Percentiles rank a stretch among this genome's conserved stretches.
phyloP scores from a whole-genome alignment of 2,797 vertebrate genomes.

The Cryptoblepharus egeriae region DNA sequence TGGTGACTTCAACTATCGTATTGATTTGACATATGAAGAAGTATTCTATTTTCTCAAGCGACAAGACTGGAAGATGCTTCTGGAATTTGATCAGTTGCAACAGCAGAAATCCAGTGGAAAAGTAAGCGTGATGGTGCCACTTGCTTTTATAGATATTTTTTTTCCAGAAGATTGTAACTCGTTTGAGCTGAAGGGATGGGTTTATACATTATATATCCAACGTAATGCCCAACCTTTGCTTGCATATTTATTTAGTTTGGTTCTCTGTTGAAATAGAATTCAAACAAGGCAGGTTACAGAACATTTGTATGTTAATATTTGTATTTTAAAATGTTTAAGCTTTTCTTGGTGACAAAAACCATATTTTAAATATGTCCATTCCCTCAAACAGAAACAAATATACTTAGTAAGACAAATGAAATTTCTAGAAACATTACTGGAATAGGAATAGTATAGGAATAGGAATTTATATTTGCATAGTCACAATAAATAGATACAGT shows the following conservation, averaged over 20 bases:
- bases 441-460: neutral
- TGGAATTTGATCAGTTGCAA: constrained; percentile 82
- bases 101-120: constrained; percentile 82
- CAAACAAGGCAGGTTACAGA: neutral
- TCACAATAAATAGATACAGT: neutral
- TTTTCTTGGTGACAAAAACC: neutral
- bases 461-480: neutral
- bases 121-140: constrained; percentile 63
- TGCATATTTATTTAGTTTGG: neutral
- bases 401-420: neutral
- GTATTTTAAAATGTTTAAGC: neutral
- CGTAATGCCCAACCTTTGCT: neutral
- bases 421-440: neutral
- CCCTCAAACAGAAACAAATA: neutral
- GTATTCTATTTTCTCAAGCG: constrained; percentile 83
- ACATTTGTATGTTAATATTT: neutral
- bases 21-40: constrained; percentile 81
- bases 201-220: neutral
- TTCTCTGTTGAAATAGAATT: neutral
- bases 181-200: neutral
- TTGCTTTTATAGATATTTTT: neutral
- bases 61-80: constrained; percentile 81
- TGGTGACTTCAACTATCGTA: constrained; percentile 84
- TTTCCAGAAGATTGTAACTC: accelerated
- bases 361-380: neutral